Conservation (phyloP, 2,113 vertebrate species). For the Kryptolebias marmoratus region DNA sequence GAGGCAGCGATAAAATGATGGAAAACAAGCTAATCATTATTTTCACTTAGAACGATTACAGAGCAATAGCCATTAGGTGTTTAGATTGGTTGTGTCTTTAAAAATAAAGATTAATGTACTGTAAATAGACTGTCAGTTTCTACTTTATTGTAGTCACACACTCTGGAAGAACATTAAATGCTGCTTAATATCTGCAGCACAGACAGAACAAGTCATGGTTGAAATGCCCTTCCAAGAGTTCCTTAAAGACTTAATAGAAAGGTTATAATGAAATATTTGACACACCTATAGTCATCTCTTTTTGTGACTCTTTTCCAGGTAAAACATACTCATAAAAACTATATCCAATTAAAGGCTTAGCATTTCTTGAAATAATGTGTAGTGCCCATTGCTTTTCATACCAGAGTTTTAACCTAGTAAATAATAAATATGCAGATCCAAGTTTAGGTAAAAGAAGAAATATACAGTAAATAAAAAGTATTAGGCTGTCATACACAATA, state of each 20-base stretch:
- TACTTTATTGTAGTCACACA: not conserved
- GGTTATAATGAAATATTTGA: slow-evolving; percentile 68
- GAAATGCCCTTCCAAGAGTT: slow-evolving; percentile 47
- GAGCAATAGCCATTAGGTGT: slow-evolving; percentile 6
- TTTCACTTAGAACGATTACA: slow-evolving; percentile 12
- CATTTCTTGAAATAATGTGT: no score
- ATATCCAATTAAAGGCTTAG: no score
- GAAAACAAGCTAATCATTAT: slow-evolving; percentile 26
- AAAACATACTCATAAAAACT: no score
- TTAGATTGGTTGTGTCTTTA: slow-evolving; percentile 29
- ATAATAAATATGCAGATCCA: no score
- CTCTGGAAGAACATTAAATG: slow-evolving; percentile 32
- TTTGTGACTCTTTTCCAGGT: not conserved
- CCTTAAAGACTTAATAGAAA: slow-evolving; percentile 64
- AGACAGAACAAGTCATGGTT: slow-evolving; percentile 21
- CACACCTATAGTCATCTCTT: slow-evolving; percentile 46
- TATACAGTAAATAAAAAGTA: no score
- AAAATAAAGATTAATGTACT: slow-evolving; percentile 42
- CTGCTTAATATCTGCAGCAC: slow-evolving; percentile 42
- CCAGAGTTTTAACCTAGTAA: no score
- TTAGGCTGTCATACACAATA: no score
- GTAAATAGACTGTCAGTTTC: slow-evolving; percentile 6
- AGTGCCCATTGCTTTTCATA: no score
- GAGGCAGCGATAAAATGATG: slow-evolving; percentile 17
- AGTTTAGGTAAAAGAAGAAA: no score